Percentiles rank a stretch among this genome's conserved stretches.
These are phyloP conservation scores for Corythaeola cristata DNA, from an alignment of 2,113 vertebrate species.

Conservation along the genomic window DNA sequence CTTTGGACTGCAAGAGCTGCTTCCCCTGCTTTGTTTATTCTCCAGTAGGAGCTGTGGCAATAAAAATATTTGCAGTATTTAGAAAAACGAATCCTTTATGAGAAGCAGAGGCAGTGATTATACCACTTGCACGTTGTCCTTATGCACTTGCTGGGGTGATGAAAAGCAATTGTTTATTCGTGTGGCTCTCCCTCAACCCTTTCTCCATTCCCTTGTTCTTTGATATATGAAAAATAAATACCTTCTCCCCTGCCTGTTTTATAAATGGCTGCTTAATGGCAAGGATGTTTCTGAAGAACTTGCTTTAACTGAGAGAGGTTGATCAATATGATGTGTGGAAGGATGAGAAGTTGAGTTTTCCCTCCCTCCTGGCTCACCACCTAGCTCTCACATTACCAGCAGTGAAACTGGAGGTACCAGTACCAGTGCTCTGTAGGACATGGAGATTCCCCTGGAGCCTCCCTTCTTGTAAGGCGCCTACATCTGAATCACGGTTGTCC, in stretches of 20 bases:
- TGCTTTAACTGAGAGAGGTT: background rate
- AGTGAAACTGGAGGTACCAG: background rate
- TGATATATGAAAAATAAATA: background rate
- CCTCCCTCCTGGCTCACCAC: background rate
- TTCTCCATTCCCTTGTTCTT: background rate
- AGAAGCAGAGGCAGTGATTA: conserved; percentile 45
- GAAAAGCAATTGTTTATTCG: background rate
- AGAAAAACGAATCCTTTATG: conserved; percentile 42
- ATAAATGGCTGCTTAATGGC: background rate
- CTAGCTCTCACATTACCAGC: background rate
- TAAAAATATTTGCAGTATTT: conserved; percentile 57
- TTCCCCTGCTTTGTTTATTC: conserved; percentile 34
- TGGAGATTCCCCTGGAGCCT: background rate
- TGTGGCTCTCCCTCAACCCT: background rate
- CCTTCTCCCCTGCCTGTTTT: background rate
- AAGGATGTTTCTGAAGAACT: background rate
- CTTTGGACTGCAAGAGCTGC: background rate
- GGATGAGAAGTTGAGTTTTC: background rate
- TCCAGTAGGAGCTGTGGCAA: conserved; percentile 20
- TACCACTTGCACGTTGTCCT: conserved; percentile 15
- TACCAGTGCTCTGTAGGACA: background rate
- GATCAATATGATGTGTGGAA: background rate
- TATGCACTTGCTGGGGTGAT: background rate
- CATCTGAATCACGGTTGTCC: background rate
- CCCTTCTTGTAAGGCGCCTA: background rate